These are phyloP conservation scores for Drosophila baimaii DNA, from an alignment of 1,140 invertebrate genomes.

Conservation along the genomic window DNA sequence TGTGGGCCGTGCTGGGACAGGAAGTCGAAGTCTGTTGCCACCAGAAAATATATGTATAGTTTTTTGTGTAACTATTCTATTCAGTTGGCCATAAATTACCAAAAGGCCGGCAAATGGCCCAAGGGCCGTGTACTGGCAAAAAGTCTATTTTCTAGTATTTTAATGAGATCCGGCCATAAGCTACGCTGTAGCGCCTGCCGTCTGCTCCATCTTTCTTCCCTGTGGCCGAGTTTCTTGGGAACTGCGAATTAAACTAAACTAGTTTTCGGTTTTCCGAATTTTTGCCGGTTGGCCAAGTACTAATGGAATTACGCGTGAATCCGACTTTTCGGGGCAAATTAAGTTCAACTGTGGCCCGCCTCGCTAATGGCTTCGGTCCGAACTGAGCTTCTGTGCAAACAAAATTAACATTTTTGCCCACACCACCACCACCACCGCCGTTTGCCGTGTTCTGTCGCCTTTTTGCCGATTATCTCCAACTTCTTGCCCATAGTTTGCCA, in stretches of 20 bases:
- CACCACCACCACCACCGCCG: too few relatives aligned
- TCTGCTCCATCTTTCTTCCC: conserved; percentile 16
- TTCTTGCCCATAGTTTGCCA: conserved; percentile 4
- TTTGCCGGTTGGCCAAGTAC: conserved; percentile 10
- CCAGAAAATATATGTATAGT: conserved; percentile 39
- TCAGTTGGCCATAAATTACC: conserved; percentile 53
- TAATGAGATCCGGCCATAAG: conserved; percentile 54
- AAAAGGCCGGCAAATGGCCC: conserved; percentile 11
- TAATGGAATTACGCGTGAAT: conserved; percentile 38
- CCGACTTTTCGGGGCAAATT: conserved; percentile 16
- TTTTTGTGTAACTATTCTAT: conserved; percentile 53
- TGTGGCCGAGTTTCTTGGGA: conserved; percentile 43
- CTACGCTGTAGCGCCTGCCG: conserved; percentile 8
- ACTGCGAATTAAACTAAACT: conserved; percentile 69
- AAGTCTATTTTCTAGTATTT: conserved; percentile 54
- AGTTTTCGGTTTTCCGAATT: conserved; percentile 59
- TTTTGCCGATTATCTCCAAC: conserved; percentile 41
- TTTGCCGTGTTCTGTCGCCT: neutral
- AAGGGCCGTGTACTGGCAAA: conserved; percentile 8
- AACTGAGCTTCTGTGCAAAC: conserved; percentile 26
- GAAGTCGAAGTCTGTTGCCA: conserved; percentile 60
- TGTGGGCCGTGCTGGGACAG: conserved; percentile 34
- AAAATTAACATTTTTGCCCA: conserved; percentile 31
- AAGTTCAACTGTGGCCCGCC: conserved; percentile 3
- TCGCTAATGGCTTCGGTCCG: conserved; percentile 24